A percentile compares a stretch with the other conserved stretches of the same genome.
These are phyloP conservation scores for Drosophila ficusphila DNA, from an alignment of 1,140 invertebrate species.

Conservation along the genomic window DNA sequence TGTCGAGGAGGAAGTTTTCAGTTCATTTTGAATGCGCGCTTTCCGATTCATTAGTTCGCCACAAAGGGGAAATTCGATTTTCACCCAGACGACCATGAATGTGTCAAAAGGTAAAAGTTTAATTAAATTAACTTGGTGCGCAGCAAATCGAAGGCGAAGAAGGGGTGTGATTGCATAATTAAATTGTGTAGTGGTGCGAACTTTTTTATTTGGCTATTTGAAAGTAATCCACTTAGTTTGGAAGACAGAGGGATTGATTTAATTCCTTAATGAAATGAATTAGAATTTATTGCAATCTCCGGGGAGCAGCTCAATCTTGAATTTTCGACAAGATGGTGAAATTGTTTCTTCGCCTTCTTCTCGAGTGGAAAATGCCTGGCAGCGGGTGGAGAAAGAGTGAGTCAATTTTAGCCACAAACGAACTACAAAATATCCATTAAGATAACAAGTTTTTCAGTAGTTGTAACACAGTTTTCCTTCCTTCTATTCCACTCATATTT, in stretches of 20 bases:
- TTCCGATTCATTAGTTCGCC: constrained; percentile 59
- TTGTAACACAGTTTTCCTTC: constrained; percentile 69
- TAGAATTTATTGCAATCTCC: constrained; percentile 24
- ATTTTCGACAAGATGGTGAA: constrained; percentile 20
- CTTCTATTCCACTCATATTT: constrained; percentile 24
- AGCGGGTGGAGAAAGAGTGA: constrained; percentile 48
- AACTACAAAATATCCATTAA: constrained; percentile 82
- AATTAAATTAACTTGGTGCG: constrained; percentile 61
- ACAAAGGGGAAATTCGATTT: constrained; percentile 52
- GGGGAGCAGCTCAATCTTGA: neutral
- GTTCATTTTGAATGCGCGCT: constrained; percentile 32
- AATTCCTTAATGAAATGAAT: constrained; percentile 9
- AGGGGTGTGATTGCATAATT: constrained; percentile 51
- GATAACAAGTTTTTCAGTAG: constrained; percentile 82
- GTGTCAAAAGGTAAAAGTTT: constrained; percentile 68
- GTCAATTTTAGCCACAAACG: constrained; percentile 80
- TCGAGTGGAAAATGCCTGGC: constrained; percentile 17
- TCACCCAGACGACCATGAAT: constrained; percentile 19
- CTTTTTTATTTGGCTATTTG: neutral
- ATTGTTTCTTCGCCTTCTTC: constrained; percentile 2
- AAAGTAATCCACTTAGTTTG: neutral
- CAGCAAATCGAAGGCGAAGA: constrained; percentile 3
- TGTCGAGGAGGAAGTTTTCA: constrained; percentile 16
- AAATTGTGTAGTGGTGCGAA: constrained; percentile 33
- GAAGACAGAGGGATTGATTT: neutral